A percentile compares a stretch with the other conserved stretches of the same genome.
These are phyloP conservation scores for Marmota flaviventris DNA, from an alignment of 2,113 vertebrate genomes.

Conservation along the genomic window DNA sequence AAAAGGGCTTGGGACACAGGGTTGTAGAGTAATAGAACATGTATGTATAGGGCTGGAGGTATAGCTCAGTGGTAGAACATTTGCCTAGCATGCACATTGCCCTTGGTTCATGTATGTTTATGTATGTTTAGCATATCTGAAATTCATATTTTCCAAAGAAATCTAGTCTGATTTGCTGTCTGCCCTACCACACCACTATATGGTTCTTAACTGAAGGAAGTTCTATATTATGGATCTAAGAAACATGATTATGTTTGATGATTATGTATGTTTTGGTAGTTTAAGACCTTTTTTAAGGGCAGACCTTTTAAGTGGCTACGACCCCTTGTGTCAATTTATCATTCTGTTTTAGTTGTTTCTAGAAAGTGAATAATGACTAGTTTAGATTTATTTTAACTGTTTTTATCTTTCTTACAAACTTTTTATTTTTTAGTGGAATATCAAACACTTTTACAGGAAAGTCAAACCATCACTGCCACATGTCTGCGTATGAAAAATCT, in stretches of 20 bases:
- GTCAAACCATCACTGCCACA: slow-evolving; percentile 85
- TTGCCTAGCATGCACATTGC: not conserved
- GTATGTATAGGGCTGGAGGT: not conserved
- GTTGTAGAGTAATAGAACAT: not conserved
- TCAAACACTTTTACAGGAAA: slow-evolving; percentile 85
- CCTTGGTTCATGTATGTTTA: not conserved
- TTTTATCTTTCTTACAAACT: slow-evolving; percentile 56
- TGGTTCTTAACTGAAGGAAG: slow-evolving; percentile 17
- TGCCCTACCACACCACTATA: not conserved
- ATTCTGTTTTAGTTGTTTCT: slow-evolving; percentile 59
- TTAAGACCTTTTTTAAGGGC: not conserved
- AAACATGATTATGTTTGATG: slow-evolving; percentile 54
- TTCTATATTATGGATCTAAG: slow-evolving; percentile 4
- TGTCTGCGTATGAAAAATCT: slow-evolving; percentile 86
- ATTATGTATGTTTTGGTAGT: slow-evolving; percentile 10
- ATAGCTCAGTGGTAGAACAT: not conserved
- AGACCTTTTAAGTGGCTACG: slow-evolving; percentile 21
- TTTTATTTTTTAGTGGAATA: slow-evolving; percentile 78
- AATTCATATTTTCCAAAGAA: not conserved
- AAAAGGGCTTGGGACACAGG: not conserved
- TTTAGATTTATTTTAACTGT: not conserved
- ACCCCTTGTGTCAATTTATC: not conserved
- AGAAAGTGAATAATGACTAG: slow-evolving; percentile 44
- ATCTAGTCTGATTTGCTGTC: not conserved
- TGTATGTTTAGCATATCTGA: not conserved